Evolutionary conservation across 2,113 vertebrate species (phyloP).

Genomic region (Crocuta crocuta): DNA sequence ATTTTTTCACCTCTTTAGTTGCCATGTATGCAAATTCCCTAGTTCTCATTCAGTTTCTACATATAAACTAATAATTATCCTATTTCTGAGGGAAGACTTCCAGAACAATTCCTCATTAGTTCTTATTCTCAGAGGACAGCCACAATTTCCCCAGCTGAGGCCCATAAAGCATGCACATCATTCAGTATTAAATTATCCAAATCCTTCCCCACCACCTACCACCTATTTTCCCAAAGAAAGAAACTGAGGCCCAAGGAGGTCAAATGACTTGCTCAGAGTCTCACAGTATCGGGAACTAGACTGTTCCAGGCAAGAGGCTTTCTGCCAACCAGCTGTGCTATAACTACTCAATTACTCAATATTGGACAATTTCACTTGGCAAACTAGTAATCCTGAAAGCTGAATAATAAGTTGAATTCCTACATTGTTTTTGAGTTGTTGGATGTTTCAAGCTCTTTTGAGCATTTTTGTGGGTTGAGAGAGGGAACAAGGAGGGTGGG

Average conservation of each 20-base stretch:
- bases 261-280: neutral
- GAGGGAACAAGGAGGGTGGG: neutral
- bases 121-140: neutral
- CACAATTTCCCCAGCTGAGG: neutral
- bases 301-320: neutral
- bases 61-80: neutral
- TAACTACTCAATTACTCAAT: neutral
- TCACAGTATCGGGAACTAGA: neutral
- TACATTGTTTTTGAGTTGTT: constrained; percentile 4
- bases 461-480: constrained; percentile 54
- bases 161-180: neutral
- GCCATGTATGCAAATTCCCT: neutral
- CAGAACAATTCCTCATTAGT: neutral
- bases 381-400: constrained; percentile 8
- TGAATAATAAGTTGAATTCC: neutral
- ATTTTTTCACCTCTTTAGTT: neutral
- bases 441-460: neutral
- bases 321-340: neutral
- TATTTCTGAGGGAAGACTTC: neutral
- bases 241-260: neutral
- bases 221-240: neutral
- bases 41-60: neutral
- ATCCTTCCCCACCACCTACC: neutral
- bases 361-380: neutral
- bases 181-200: neutral